Percentiles rank a stretch among this genome's conserved stretches.
These are phyloP conservation scores for Oasisia sp. DNA, from an alignment of 2,888 invertebrate genomes.

Conservation along the genomic window DNA sequence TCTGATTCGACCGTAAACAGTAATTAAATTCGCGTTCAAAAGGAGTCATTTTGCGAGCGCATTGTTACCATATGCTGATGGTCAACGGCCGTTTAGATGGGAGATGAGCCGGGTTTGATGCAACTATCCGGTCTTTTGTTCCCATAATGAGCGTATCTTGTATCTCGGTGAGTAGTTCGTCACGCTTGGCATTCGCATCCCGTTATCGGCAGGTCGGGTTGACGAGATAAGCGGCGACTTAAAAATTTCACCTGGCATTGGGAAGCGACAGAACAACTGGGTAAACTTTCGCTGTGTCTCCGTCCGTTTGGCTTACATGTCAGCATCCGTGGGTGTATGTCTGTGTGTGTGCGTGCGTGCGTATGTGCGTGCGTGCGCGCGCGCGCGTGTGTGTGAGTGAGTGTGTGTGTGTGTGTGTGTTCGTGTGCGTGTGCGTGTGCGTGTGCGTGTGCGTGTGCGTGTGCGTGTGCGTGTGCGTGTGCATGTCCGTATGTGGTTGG, in stretches of 20 bases:
- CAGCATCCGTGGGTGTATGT: too few relatives aligned
- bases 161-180: not conserved
- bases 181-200: not conserved
- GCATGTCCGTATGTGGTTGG: too few relatives aligned
- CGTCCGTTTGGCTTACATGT: too few relatives aligned
- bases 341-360: too few relatives aligned
- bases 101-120: not conserved
- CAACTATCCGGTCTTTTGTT: not conserved
- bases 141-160: not conserved
- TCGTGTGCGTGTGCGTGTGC: too few relatives aligned
- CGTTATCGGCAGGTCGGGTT: not conserved
- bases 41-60: not conserved
- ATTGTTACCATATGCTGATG: constrained; percentile 12
- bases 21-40: constrained; percentile 9
- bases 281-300: too few relatives aligned
- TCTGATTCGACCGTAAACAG: constrained; percentile 8
- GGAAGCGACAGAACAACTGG: not conserved
- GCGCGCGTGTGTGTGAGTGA: too few relatives aligned
- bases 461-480: too few relatives aligned
- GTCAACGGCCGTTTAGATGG: not conserved
- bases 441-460: too few relatives aligned
- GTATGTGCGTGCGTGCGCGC: too few relatives aligned
- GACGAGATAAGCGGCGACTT: not conserved
- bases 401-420: too few relatives aligned
- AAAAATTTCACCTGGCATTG: not conserved